Evolutionary conservation across 2,113 vertebrate genomes (phyloP).

Genomic region (Trochalopteron elliotii): DNA sequence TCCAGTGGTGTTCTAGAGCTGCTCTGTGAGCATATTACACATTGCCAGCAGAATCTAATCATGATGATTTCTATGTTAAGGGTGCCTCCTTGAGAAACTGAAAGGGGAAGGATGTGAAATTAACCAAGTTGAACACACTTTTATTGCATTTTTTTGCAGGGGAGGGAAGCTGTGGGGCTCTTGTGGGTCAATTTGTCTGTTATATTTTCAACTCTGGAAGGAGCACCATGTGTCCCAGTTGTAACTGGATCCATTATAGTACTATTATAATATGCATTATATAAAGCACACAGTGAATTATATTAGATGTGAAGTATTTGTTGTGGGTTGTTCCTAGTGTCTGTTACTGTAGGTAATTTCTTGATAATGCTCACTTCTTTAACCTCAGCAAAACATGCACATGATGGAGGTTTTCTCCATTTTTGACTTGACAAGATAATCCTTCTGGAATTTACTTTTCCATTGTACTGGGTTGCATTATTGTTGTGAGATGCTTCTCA

Average conservation of each 20-base stretch:
- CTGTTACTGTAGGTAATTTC: not conserved
- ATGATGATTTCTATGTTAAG: not conserved
- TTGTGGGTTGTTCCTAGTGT: not conserved
- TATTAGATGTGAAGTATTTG: not conserved
- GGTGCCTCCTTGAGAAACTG: not conserved
- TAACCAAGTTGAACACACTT: not conserved
- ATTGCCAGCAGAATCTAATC: not conserved
- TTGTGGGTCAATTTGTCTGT: not conserved
- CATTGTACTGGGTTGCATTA: not conserved
- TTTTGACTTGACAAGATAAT: not conserved
- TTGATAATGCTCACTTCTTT: not conserved
- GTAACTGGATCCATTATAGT: not conserved
- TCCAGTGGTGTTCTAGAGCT: not conserved
- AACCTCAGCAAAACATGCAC: not conserved
- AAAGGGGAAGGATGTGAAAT: not conserved
- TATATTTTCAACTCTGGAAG: not conserved
- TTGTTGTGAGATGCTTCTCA: not conserved
- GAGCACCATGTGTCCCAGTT: accelerated
- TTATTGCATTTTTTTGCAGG: not conserved
- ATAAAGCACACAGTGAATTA: not conserved
- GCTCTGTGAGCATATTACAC: not conserved
- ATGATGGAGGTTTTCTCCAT: not conserved
- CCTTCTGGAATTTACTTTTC: not conserved
- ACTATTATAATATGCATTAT: not conserved
- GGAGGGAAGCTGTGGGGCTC: not conserved